These are phyloP conservation scores for Maniola hyperantus DNA, from an alignment of 2,888 invertebrate genomes.

Conservation along the genomic window DNA sequence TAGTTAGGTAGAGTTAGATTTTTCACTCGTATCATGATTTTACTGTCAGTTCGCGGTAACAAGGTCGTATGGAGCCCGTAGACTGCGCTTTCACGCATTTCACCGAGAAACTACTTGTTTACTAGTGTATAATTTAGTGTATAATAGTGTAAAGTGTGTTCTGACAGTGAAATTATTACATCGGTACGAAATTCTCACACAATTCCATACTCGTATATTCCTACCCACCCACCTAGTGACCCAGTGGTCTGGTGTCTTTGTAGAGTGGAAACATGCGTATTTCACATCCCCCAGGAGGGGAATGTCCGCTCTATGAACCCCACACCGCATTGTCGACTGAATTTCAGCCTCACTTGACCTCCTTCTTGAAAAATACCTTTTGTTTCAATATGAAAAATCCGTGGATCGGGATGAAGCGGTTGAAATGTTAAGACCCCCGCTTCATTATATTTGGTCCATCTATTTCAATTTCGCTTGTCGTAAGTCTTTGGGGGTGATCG, in stretches of 20 bases:
- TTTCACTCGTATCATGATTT: too few relatives aligned
- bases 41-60: too few relatives aligned
- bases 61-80: too few relatives aligned
- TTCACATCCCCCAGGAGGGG: background rate
- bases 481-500: slow-evolving; percentile 5
- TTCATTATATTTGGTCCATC: slow-evolving; percentile 25
- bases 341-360: slow-evolving; percentile 63
- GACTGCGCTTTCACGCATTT: too few relatives aligned
- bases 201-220: too few relatives aligned
- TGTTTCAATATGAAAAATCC: slow-evolving; percentile 78
- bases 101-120: too few relatives aligned
- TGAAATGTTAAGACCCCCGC: slow-evolving; percentile 28
- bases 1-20: too few relatives aligned
- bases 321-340: slow-evolving; percentile 45
- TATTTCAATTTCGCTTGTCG: slow-evolving; percentile 11
- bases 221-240: background rate
- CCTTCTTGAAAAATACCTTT: slow-evolving; percentile 62
- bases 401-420: slow-evolving; percentile 39
- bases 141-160: too few relatives aligned
- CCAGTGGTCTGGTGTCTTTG: background rate
- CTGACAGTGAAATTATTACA: too few relatives aligned
- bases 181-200: too few relatives aligned
- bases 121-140: too few relatives aligned
- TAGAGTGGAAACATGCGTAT: background rate
- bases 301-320: background rate